These are phyloP conservation scores for Stenichneumon culpator DNA, from an alignment of 2,888 invertebrate species.

Conservation along the genomic window DNA sequence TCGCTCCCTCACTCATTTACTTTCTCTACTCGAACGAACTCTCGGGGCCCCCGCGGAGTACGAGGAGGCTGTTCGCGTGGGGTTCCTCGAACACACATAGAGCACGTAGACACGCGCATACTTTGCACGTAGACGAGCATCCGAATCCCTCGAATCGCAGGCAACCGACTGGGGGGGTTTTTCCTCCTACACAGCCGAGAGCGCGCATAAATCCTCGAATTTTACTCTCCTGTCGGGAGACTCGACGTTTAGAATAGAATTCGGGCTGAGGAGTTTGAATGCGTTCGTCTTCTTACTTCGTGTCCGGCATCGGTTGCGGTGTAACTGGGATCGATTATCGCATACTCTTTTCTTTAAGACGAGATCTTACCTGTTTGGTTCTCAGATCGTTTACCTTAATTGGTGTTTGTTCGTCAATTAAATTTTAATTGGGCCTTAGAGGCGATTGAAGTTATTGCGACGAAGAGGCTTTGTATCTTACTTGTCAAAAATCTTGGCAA, in stretches of 20 bases:
- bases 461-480: too few species aligned
- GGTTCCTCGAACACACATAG: conserved; percentile 48
- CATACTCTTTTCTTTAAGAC: neutral
- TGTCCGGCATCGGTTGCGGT: neutral
- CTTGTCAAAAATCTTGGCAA: too few species aligned
- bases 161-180: conserved; percentile 21
- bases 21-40: conserved; percentile 75
- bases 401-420: too few species aligned
- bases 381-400: neutral
- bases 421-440: too few species aligned
- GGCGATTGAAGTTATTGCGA: too few species aligned
- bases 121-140: conserved; percentile 32
- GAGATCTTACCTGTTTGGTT: neutral
- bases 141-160: conserved; percentile 49
- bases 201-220: conserved; percentile 61
- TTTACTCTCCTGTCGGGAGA: conserved; percentile 31
- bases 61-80: conserved; percentile 33
- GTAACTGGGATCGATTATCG: neutral
- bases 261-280: neutral
- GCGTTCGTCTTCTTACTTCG: neutral
- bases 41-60: conserved; percentile 37
- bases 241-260: conserved; percentile 42
- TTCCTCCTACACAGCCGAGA: conserved; percentile 40
- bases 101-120: conserved; percentile 53
- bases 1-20: conserved; percentile 80